Base-by-base conservation (phyloP, 2,113 vertebrate species). In the Neomonachus schauinslandi region DNA sequence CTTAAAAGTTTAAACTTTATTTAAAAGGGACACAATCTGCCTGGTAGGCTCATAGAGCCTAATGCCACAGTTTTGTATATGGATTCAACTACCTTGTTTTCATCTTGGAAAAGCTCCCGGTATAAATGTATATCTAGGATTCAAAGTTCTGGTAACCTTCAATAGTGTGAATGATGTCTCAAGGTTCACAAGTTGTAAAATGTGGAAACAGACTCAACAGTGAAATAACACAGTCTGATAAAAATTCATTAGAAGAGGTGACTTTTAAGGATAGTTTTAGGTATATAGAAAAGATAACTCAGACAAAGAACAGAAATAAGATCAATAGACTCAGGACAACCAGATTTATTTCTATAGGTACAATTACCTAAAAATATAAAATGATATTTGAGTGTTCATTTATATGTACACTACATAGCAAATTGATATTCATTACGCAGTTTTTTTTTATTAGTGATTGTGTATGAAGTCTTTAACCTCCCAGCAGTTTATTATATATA, bases 401-500 rank as follows among this genome's bases (percentile, higher is more conserved):
- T 93, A 31, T 69, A 14, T 55, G 33, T 84, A 65, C 13, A 59
- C 74, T 94, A 46, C 84, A 31, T 65, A 85, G 94, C 24, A 77
- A 55, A 31, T n/a, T 28, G 53, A 65, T 77, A 53, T 2, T 96
- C 87, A 82, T 14, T 28, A 55, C 42, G 95, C 57, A 94, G 19
- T 33, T 53, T 65, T 33, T 26, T 31, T 65, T 15, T 26, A 93
- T 76, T 94, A 83, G 65, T 71, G 65, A 67, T 84, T 89, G 18
- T 95, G 86, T 92, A 95, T 49, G 14, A 76, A 46, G 89, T 95
- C 77, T 85, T 93, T 95, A 59, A 86, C 33, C 28, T 67, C 39
- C 59, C 67, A 24, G 0, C 51, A 77, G 26, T 74, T 81, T 67
- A 77, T 74, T 33, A 63, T 55, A 28, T 93, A 31, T 93, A 31